A percentile compares a stretch with the other conserved stretches of the same genome.
phyloP scores from a whole-genome alignment of 2,113 vertebrate species.

The Oceanodroma tethys region DNA sequence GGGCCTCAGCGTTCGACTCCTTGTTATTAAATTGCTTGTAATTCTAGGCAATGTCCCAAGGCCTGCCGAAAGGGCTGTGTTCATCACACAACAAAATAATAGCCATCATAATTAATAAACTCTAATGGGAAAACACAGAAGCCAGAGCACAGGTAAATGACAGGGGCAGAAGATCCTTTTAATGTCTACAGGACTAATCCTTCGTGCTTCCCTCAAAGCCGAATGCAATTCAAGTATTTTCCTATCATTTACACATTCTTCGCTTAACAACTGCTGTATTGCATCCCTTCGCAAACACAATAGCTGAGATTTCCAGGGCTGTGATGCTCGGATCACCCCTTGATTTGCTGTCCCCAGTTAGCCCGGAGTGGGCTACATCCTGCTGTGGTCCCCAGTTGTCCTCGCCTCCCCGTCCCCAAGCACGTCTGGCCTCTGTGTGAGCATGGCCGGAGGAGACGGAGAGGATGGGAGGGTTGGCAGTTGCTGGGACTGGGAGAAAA shows the following conservation, averaged over 20 bases:
- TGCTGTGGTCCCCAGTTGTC: rapidly evolving
- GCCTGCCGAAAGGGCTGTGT: background rate
- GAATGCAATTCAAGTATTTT: background rate
- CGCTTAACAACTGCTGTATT: background rate
- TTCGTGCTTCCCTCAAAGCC: rapidly evolving
- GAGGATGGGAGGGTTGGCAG: background rate
- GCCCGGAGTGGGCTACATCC: background rate
- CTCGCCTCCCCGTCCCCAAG: background rate
- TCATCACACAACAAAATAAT: constrained; percentile 1
- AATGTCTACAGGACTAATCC: background rate
- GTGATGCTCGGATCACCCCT: rapidly evolving
- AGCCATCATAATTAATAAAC: constrained; percentile 39
- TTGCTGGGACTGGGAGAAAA: background rate
- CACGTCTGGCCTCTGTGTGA: background rate
- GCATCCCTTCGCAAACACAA: rapidly evolving
- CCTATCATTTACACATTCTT: background rate
- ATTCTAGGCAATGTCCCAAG: background rate
- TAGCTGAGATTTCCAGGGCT: background rate
- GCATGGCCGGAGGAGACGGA: background rate
- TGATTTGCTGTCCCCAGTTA: background rate
- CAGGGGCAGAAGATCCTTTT: background rate
- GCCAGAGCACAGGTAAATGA: constrained; percentile 29
- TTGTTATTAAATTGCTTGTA: constrained; percentile 11
- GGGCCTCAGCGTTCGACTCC: background rate
- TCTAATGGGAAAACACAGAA: constrained; percentile 33